Base-by-base conservation (phyloP, 2,797 vertebrate species). In the Lithobates pipiens region DNA sequence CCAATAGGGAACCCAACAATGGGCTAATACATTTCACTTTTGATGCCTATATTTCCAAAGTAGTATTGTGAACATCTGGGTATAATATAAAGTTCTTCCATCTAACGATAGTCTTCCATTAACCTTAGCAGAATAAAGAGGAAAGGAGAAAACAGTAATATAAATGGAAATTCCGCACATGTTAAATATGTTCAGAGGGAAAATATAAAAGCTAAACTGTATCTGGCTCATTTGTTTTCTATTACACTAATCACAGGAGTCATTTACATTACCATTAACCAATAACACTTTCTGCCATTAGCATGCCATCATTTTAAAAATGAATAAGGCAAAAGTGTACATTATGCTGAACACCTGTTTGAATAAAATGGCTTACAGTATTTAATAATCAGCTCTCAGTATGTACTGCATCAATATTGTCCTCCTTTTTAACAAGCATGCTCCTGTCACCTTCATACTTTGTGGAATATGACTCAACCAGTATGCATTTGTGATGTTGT, bases 201-300 rank as follows among this genome's bases (percentile, higher is more conserved):
- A 81, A 81, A 81, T 71, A 36, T 18, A 54, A 61, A 54, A 73
- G 71, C 57, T 73, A 63, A 81, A 63, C 34, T 63, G 46, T 61
- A 63, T 81, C 39, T 72, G 79, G 69, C 69, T 73, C 79, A 81
- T 81, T 81, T 73, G 54, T 73, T 81, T 81, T 57, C 34, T 72
- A 73, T 81, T 73, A 81, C 27, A n/a, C 57, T 81, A 80, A 80
- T 80, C 71, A 71, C 67, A 71, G 69, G 69, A 15, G 39, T 34
- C 23, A 81, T 81, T 81, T 81, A 80, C 78, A 25, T 71, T 80
- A 71, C 29, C 29, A 46, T 69, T 71, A 80, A 73, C 34, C n/a
- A 34, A 27, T 61, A 81, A 54, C 50, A 80, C 23, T 54, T 27
- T 42, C 44, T 25, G 6, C 39, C 67, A 80, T 80, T 70, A 80